Conservation (phyloP, 2,888 invertebrate species). For the Tortrix viridana region DNA sequence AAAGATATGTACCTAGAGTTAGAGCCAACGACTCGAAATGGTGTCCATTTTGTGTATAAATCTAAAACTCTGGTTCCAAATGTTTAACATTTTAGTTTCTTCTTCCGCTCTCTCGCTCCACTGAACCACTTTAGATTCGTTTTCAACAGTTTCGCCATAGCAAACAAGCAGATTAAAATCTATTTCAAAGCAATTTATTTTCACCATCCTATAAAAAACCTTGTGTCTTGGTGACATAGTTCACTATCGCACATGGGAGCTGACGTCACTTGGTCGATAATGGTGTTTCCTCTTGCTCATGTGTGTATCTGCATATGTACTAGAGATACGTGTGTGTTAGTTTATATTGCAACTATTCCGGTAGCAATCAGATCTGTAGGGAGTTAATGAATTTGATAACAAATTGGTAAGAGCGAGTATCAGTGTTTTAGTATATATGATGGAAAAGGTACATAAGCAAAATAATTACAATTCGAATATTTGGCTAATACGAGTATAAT, state of each 20-base stretch:
- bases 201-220: not conserved
- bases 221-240: not conserved
- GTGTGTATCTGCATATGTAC: not conserved
- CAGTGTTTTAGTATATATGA: no score
- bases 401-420: no score
- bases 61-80: no score
- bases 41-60: no score
- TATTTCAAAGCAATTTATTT: slow-evolving; percentile 8
- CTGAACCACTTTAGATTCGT: slow-evolving; percentile 12
- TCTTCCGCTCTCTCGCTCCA: not conserved
- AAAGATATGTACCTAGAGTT: no score
- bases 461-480: no score
- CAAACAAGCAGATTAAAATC: slow-evolving; percentile 20
- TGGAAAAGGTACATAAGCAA: no score
- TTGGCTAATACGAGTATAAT: no score
- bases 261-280: slow-evolving; percentile 17
- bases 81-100: no score
- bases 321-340: not conserved
- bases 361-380: not conserved
- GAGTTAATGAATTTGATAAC: no score
- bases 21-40: no score
- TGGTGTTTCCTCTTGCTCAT: slow-evolving; percentile 3
- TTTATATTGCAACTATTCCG: not conserved
- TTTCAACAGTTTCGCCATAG: slow-evolving; percentile 11
- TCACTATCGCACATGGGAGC: not conserved